Evolutionary conservation across 1,140 invertebrate genomes (phyloP), one percentile per base, ranked within the genome.

Genomic region (Theocolax elegans): DNA sequence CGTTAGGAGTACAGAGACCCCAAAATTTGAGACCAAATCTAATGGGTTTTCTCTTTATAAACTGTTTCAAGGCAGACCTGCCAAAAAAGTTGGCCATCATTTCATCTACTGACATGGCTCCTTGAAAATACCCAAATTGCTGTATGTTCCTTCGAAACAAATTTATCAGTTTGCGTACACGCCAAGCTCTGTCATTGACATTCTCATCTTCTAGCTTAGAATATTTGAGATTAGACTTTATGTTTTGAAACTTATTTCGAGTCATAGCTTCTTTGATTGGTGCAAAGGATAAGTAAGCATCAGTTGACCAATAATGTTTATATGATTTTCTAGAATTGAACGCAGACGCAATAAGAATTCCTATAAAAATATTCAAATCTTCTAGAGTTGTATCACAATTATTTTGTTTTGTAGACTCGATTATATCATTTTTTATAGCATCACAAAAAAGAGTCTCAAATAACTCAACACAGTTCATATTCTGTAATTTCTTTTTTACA

Each of bases 11-110:
- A 54, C 68, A 75, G 0, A 75, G 53, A 8, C 53, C 63, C 67
- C 54, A 73, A 40, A 64, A 51, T 67, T 74, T 74, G 3, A 74
- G 17, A 25, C 70, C 67, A 54, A 74, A 74, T 60, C 67, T 31
- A 64, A 71, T 67, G 25, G 71, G 46, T 67, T 75, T 62, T 44
- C 58, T 42, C 6, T 46, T 27, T n/a, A 46, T 70, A 46, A 60
- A 73, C 27, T 73, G 54, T 59, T 66, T 70, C 19, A 70, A 42
- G 7, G 10, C 17, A n/a, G 35, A 48, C 38, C 56, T 27, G 3
- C 58, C 40, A 46, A 27, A 62, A 48, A 46, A 59, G 10, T 40
- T 59, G 8, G 21, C 56, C 56, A 59, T 59, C 35, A 59, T 59
- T 42, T 59, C 38, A 17, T 31, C 65, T 31, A 65, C 13, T 62